Evolutionary conservation across 2,888 invertebrate species (phyloP).

Genomic region (Drosophila ustulata): DNA sequence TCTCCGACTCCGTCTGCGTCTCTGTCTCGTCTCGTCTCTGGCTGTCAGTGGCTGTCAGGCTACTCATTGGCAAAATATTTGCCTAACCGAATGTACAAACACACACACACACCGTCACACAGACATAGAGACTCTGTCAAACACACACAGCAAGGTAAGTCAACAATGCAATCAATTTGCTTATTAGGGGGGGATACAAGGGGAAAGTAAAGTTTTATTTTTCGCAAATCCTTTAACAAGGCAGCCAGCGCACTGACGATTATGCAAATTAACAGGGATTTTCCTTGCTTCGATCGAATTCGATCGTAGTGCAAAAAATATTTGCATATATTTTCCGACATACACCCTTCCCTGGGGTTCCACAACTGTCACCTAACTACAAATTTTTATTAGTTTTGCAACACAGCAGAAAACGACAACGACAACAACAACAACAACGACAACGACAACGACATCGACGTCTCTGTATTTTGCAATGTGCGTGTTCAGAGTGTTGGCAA

Average conservation of each 20-base stretch:
- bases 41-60: slow-evolving; percentile 61
- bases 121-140: slow-evolving; percentile 12
- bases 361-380: slow-evolving; percentile 64
- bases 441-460: background rate
- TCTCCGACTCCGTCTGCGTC: slow-evolving; percentile 28
- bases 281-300: slow-evolving; percentile 5
- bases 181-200: slow-evolving; percentile 46
- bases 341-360: slow-evolving; percentile 20
- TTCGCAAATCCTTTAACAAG: slow-evolving; percentile 75
- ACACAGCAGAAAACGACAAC: slow-evolving; percentile 42
- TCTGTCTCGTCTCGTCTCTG: slow-evolving; percentile 1
- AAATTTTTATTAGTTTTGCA: slow-evolving; percentile 72
- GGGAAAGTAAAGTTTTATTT: slow-evolving; percentile 63
- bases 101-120: slow-evolving; percentile 34
- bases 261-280: slow-evolving; percentile 70
- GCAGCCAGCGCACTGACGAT: slow-evolving; percentile 59
- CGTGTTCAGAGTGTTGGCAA: slow-evolving; percentile 53
- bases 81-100: slow-evolving; percentile 62
- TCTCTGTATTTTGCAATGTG: slow-evolving; percentile 51
- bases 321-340: slow-evolving; percentile 67
- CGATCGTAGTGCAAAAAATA: slow-evolving; percentile 46
- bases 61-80: slow-evolving; percentile 73
- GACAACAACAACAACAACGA: background rate
- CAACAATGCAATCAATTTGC: slow-evolving; percentile 74
- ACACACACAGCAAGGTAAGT: slow-evolving; percentile 45